phyloP scores from a whole-genome alignment of 2,113 vertebrate species.

The Eolophus roseicapilla region DNA sequence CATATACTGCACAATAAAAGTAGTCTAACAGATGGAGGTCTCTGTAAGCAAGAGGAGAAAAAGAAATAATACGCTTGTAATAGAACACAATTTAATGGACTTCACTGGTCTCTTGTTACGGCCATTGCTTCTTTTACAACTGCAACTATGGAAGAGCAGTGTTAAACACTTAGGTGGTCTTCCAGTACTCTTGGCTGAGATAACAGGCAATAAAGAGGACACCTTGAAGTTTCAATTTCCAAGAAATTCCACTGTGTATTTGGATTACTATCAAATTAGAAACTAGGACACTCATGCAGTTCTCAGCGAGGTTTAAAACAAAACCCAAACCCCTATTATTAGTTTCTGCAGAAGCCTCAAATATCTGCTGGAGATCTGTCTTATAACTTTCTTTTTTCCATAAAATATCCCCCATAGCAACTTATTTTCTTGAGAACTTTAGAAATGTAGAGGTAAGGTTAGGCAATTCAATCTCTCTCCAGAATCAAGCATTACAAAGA shows the following conservation, averaged over 20 bases:
- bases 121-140: neutral
- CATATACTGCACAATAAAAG: neutral
- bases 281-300: conserved; percentile 43
- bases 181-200: conserved; percentile 22
- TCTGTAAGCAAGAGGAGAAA: conserved; percentile 36
- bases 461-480: neutral
- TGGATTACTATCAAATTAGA: conserved; percentile 59
- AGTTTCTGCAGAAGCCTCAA: conserved; percentile 32
- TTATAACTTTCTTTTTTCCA: conserved; percentile 6
- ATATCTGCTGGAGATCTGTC: conserved; percentile 28
- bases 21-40: conserved; percentile 31
- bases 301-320: conserved; percentile 48
- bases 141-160: neutral
- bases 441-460: neutral
- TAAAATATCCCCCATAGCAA: neutral
- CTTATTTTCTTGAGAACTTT: conserved; percentile 26
- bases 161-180: conserved; percentile 48
- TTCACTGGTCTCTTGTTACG: neutral
- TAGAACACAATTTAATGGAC: conserved; percentile 33
- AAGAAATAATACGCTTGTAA: neutral
- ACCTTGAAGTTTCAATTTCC: conserved; percentile 60
- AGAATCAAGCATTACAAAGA: conserved; percentile 24
- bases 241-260: conserved; percentile 53
- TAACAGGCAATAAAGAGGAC: conserved; percentile 53
- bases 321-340: conserved; percentile 24